Evolutionary conservation across 2,113 vertebrate species (phyloP).

Genomic region (Bettongia penicillata): DNA sequence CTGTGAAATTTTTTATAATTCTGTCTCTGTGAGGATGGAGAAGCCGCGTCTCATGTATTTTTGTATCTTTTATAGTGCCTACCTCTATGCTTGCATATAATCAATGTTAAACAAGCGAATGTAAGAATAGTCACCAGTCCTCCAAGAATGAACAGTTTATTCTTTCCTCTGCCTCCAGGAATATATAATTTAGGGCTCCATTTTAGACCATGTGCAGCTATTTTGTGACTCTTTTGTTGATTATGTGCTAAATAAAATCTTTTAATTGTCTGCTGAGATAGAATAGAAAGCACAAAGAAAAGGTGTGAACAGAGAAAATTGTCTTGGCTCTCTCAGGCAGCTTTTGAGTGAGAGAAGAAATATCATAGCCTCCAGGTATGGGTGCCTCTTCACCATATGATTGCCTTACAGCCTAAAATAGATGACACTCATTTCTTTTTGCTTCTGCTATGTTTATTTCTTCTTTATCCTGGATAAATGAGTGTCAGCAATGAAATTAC

Average conservation of each 20-base stretch:
- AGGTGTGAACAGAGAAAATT: background rate
- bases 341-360: background rate
- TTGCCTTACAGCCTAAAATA: background rate
- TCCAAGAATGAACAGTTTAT: background rate
- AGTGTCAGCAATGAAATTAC: background rate
- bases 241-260: background rate
- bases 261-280: background rate
- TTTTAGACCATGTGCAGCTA: background rate
- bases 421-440: background rate
- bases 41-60: background rate
- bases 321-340: background rate
- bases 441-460: background rate
- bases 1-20: background rate
- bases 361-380: background rate
- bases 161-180: background rate
- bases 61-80: background rate
- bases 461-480: background rate
- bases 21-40: background rate
- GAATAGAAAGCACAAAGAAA: background rate
- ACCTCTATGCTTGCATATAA: background rate
- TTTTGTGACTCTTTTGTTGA: background rate
- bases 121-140: background rate
- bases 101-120: background rate
- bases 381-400: background rate
- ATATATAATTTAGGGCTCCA: background rate